A percentile compares a stretch with the other conserved stretches of the same genome.
Evolutionary conservation across 2,797 vertebrate species (phyloP).

Genomic region (Cynopterus sphinx): DNA sequence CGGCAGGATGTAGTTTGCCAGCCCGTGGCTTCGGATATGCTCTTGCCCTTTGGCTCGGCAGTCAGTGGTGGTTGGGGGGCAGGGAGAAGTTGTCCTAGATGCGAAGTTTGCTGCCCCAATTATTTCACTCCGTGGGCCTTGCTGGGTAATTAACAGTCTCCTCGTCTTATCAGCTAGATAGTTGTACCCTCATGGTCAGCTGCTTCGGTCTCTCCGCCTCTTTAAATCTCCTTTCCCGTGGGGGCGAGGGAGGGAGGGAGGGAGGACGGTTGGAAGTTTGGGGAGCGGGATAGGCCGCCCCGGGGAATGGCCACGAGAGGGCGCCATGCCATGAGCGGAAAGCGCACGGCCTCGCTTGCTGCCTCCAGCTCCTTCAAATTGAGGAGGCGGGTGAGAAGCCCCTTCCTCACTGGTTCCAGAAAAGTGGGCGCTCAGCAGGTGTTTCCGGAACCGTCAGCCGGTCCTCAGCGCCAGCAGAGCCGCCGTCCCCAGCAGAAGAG

Average conservation of each 20-base stretch:
- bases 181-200: background rate
- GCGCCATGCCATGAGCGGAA: background rate
- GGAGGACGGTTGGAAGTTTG: background rate
- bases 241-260: background rate
- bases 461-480: background rate
- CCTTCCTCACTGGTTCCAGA: background rate
- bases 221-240: background rate
- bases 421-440: background rate
- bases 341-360: background rate
- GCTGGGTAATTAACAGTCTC: background rate
- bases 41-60: background rate
- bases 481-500: constrained; percentile 36
- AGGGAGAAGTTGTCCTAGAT: background rate
- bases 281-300: background rate
- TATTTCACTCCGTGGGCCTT: background rate
- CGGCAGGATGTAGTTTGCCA: background rate
- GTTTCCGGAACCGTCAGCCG: constrained; percentile 10
- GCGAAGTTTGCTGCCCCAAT: background rate
- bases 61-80: background rate
- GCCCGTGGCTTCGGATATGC: background rate
- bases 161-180: background rate
- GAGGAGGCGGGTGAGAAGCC: background rate
- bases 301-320: constrained; percentile 61
- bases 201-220: background rate
- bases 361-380: background rate